Conservation (phyloP, 2,888 invertebrate genomes). For the Capitulum mitella region DNA sequence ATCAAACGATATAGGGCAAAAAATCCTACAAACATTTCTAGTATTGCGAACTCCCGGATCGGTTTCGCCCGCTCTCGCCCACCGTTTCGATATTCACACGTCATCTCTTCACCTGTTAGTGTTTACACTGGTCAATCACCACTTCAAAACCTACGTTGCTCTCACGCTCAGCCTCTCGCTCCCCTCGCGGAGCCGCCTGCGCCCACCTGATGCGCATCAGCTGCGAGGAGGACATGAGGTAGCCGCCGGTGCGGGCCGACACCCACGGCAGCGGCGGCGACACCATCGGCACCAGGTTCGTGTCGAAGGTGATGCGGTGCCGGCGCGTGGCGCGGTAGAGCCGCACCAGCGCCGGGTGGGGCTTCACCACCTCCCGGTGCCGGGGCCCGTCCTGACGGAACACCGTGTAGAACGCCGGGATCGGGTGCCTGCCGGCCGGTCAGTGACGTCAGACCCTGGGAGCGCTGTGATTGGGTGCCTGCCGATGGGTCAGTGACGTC, state of each 20-base stretch:
- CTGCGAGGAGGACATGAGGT: constrained; percentile 58
- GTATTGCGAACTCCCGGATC: too few species aligned
- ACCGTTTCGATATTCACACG: too few species aligned
- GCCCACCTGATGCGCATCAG: constrained; percentile 17
- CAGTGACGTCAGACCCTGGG: too few species aligned
- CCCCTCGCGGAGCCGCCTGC: not conserved
- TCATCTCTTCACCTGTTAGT: too few species aligned
- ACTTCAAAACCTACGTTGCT: too few species aligned
- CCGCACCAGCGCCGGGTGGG: constrained; percentile 67
- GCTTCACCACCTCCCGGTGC: constrained; percentile 56
- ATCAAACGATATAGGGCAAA: too few species aligned
- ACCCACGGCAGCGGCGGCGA: constrained; percentile 85
- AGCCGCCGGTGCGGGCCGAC: constrained; percentile 61
- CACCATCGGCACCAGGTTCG: constrained; percentile 52
- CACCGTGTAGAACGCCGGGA: constrained; percentile 33
- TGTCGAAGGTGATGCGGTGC: constrained; percentile 62
- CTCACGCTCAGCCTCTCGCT: not conserved
- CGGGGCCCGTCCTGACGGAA: constrained; percentile 34
- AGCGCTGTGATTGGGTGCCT: too few species aligned
- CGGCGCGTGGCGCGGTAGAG: constrained; percentile 61
- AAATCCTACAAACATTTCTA: too few species aligned
- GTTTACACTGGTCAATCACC: too few species aligned
- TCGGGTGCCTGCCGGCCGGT: constrained; percentile 31
- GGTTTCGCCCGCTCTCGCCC: too few species aligned
- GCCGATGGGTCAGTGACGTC: too few species aligned